Conservation (phyloP, 1,140 invertebrate genomes). For the Drosophila aff. region DNA sequence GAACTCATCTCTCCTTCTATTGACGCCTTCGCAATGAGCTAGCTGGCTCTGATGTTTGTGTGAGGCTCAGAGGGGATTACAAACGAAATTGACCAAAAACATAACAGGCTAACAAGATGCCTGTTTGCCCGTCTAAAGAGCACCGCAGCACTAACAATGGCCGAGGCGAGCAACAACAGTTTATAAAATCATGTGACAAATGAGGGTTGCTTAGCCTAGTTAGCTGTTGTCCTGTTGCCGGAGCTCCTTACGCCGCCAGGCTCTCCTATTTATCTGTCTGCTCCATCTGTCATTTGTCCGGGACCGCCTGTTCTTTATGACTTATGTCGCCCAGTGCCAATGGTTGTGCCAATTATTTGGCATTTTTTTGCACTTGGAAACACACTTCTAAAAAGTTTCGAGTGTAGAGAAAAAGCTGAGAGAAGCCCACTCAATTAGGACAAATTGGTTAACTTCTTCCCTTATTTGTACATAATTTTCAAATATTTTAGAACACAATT, state of each 20-base stretch:
- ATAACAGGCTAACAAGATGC: constrained; percentile 68
- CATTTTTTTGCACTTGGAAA: neutral
- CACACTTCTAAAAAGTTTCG: neutral
- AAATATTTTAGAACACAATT: neutral
- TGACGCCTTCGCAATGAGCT: constrained; percentile 33
- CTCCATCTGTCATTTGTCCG: constrained; percentile 61
- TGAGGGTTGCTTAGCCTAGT: constrained; percentile 75
- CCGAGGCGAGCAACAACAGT: constrained; percentile 62
- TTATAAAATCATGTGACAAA: constrained; percentile 81
- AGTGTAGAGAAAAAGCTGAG: no score
- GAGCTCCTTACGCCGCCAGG: constrained; percentile 1
- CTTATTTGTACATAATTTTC: no score
- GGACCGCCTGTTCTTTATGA: constrained; percentile 45
- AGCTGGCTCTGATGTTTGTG: constrained; percentile 29
- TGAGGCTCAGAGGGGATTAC: constrained; percentile 76
- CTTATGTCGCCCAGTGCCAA: constrained; percentile 39
- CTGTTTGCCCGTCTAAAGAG: constrained; percentile 35
- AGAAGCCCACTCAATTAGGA: neutral
- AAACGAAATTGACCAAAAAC: constrained; percentile 80
- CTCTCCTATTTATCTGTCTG: constrained; percentile 48
- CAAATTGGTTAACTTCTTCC: neutral
- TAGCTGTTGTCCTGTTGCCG: constrained; percentile 29
- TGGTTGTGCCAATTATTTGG: constrained; percentile 44
- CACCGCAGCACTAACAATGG: constrained; percentile 17
- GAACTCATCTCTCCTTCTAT: constrained; percentile 13